phyloP scores from a whole-genome alignment of 2,888 invertebrate species.

The Synergus gifuensis region DNA sequence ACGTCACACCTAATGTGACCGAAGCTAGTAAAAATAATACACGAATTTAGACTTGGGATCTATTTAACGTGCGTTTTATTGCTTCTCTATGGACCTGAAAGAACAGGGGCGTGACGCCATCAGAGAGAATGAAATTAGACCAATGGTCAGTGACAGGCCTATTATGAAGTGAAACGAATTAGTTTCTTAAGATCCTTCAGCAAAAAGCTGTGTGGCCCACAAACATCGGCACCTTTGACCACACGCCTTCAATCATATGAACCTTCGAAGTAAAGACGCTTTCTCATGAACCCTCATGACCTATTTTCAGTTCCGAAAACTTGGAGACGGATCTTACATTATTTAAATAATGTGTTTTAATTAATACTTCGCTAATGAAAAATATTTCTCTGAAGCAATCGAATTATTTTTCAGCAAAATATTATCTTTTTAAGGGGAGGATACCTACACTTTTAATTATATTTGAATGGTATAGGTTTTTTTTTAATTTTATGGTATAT shows the following conservation, averaged over 20 bases:
- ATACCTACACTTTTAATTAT: no score
- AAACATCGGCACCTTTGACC: constrained; percentile 49
- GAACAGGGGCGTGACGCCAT: constrained; percentile 24
- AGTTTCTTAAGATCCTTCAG: constrained; percentile 15
- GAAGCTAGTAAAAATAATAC: background rate
- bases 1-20: constrained; percentile 11
- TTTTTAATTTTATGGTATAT: no score
- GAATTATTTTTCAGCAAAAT: background rate
- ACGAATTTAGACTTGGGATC: constrained; percentile 17
- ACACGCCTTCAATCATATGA: constrained; percentile 25
- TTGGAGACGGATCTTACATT: background rate
- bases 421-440: background rate
- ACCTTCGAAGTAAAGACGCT: constrained; percentile 15
- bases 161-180: constrained; percentile 49
- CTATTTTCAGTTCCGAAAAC: constrained; percentile 10
- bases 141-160: constrained; percentile 50
- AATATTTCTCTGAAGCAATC: background rate
- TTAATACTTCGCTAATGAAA: background rate
- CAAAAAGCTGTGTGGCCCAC: constrained; percentile 26
- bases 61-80: constrained; percentile 29
- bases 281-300: constrained; percentile 22
- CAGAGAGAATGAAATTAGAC: constrained; percentile 45
- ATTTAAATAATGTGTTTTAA: background rate
- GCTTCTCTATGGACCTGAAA: constrained; percentile 14
- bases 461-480: no score